These are phyloP conservation scores for Margarornis squamiger DNA, from an alignment of 2,797 vertebrate species.

Conservation along the genomic window DNA sequence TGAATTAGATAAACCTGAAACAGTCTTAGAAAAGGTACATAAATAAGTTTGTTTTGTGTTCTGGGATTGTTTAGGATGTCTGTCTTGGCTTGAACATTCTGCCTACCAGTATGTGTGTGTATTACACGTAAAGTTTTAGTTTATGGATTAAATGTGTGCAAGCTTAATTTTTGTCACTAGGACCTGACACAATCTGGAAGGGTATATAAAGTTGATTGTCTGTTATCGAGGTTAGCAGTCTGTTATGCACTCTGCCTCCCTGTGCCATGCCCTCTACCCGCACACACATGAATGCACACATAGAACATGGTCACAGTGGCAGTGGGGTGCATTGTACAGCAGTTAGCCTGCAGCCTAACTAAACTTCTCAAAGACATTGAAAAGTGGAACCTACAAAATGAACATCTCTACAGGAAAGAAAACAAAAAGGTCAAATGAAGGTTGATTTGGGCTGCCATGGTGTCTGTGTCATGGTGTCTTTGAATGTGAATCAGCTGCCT, in stretches of 20 bases:
- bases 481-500: neutral
- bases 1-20: neutral
- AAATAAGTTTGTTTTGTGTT: neutral
- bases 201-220: neutral
- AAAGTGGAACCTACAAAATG: neutral
- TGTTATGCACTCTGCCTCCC: neutral
- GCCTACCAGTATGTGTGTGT: neutral
- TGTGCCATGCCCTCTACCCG: neutral
- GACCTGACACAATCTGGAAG: neutral
- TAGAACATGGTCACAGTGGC: neutral
- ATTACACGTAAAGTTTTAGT: neutral
- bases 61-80: neutral
- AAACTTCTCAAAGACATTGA: neutral
- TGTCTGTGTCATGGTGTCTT: neutral
- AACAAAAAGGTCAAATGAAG: neutral
- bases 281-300: rapidly evolving
- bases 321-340: too few species aligned
- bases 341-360: neutral
- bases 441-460: neutral
- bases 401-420: neutral
- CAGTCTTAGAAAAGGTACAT: neutral
- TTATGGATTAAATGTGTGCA: neutral
- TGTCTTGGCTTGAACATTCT: neutral
- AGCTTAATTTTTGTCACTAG: neutral
- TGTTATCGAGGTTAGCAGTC: neutral